These are phyloP conservation scores for Lepidurus arcticus DNA, from an alignment of 1,140 invertebrate species.

Conservation along the genomic window DNA sequence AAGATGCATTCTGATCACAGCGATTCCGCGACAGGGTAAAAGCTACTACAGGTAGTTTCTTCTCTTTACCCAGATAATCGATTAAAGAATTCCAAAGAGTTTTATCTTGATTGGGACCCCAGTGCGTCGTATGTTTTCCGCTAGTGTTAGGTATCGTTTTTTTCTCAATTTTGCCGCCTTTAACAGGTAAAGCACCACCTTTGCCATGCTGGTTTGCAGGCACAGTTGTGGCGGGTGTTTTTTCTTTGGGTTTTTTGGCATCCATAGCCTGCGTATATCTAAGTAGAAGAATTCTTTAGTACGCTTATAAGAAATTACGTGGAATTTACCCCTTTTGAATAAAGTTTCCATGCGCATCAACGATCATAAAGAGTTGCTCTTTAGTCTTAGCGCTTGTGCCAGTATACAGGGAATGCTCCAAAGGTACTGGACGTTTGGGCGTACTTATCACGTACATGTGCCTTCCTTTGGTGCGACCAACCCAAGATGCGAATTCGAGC, in stretches of 20 bases:
- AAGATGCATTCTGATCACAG: conserved; percentile 70
- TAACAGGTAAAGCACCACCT: conserved; percentile 39
- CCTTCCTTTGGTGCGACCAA: conserved; percentile 70
- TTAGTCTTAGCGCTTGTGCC: conserved; percentile 74
- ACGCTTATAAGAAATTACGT: not conserved
- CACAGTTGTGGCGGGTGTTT: conserved; percentile 33
- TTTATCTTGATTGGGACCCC: conserved; percentile 58
- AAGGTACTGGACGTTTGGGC: conserved; percentile 65
- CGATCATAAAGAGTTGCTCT: conserved; percentile 74
- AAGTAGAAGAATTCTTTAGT: conserved; percentile 36
- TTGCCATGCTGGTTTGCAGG: not conserved
- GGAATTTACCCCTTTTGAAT: conserved; percentile 57
- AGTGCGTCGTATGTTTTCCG: not conserved
- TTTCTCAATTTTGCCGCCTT: conserved; percentile 34
- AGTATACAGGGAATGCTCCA: conserved; percentile 90
- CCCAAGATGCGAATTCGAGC: conserved; percentile 52
- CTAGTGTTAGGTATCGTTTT: not conserved
- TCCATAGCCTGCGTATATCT: conserved; percentile 57
- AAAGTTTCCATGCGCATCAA: conserved; percentile 69
- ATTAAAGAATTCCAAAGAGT: conserved; percentile 81
- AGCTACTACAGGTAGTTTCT: conserved; percentile 85
- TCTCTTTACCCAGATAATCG: conserved; percentile 65
- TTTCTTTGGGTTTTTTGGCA: conserved; percentile 55
- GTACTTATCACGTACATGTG: conserved; percentile 96
- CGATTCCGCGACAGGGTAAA: conserved; percentile 89